Base-by-base conservation (phyloP, 2,797 vertebrate species). In the Lates japonicus region DNA sequence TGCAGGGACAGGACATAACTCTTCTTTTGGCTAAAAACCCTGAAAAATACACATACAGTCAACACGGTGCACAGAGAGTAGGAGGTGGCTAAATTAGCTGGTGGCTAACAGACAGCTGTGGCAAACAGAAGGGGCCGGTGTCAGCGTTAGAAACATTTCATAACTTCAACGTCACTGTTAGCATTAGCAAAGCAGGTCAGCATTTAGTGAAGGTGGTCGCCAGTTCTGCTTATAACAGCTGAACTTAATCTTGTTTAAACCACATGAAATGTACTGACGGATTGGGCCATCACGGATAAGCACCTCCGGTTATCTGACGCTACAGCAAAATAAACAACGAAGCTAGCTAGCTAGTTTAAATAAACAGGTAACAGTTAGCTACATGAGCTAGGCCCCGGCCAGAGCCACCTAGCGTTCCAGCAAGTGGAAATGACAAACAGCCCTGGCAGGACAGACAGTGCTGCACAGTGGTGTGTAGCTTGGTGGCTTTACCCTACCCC, bases 1-100 rank as follows among this genome's bases (percentile, higher is more conserved):
- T 86, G 76, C 94, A 95, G 1, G 94, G 82, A 74, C 95, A 95
- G 85, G 94, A 94, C 95, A 96, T 96, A 41, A 51, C 85, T 87
- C 74, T 20, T 70, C 76, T 71, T 78, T 75, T 29, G 59, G 57
- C 17, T 80, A 22, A 76, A 81, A 84, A 72, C 42, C 84, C 90
- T 90, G 31, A 31, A 84, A 29, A 86, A 78, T 0, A 51, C 85
- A 49, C n/a, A 44, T 0, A 13, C 44, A 51, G 14, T 76, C 8
- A 71, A 42, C 35, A 71, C 17, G 9, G 10, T 59, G 49, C 4
- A 42, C 12, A 0, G 1, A 0, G 1, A 12, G 3, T 7, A 33
- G 39, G 7, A 4, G 48, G 22, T 8, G 29, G 70, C 44, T 74
- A 60, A 29, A 10, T 42, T 74, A 82, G 49, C 71, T 8, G 8